Base-by-base conservation (phyloP, 2,797 vertebrate genomes). In the Helostoma temminkii region DNA sequence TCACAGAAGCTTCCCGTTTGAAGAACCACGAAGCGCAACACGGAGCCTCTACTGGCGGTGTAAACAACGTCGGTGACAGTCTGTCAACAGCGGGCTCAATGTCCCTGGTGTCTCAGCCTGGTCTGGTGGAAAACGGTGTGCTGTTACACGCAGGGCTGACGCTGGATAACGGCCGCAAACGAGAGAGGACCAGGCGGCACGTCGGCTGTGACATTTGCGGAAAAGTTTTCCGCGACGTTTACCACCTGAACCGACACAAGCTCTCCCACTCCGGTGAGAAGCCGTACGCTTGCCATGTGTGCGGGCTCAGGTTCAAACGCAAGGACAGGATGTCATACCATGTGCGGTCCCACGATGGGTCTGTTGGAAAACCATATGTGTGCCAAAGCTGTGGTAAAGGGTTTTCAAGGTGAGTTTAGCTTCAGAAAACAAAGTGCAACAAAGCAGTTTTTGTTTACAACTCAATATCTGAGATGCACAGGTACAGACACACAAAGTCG, bases 361-460 rank as follows among this genome's bases (percentile, higher is more conserved):
- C 98, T 0, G 98, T 99, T 81, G 98, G 98, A 61, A 99, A 99
- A 90, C 98, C 98, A 1, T 99, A 99, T 78, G 98, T 99, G 88
- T 99, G 97, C 90, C 97, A 99, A 94, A 99, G 96, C 94, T 99
- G 98, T 74, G 98, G 98, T n/a, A 99, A 99, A 93, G 98, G 98
- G 10, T 99, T 99, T 78, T 99, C 98, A 82, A 96, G 98, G 98
- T 99, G 92, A 96, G 97, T 82, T 4, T 9, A 52, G 8, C 9
- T 59, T 7, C 10, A 4, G n/a, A n/a, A n/a, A n/a, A n/a, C n/a
- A n/a, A n/a, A n/a, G n/a, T n/a, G 12, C 2, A n/a, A 18, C 39
- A 41, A 41, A 41, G 39, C 16, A 18, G 5, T 41, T 41, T 1
- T 2, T 41, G 39, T 2, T 16, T 7, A 41, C 6, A 6, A 6